Conservation (phyloP, 2,888 invertebrate species). For the Lithophane leautieri region DNA sequence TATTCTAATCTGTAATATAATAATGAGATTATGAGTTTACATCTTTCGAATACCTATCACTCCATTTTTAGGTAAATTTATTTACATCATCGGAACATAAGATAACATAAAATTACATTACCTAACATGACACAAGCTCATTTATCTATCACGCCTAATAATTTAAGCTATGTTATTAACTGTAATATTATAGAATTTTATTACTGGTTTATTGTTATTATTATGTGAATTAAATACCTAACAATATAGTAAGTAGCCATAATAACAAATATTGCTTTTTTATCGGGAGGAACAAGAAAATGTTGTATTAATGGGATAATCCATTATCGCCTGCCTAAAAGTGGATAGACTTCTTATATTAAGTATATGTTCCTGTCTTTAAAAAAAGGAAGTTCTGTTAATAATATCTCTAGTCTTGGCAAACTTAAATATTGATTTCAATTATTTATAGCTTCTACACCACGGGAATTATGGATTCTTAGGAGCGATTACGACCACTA, state of each 20-base stretch:
- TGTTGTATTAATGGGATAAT: not conserved
- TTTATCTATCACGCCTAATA: too few relatives aligned
- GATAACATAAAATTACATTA: too few relatives aligned
- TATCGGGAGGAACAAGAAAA: not conserved
- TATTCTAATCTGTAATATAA: not conserved
- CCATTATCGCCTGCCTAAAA: not conserved
- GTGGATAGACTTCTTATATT: not conserved
- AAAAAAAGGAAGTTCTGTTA: not conserved
- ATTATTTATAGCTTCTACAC: slow-evolving; percentile 65
- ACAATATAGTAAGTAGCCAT: not conserved
- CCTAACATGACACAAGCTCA: too few relatives aligned
- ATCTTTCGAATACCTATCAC: too few relatives aligned
- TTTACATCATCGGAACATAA: too few relatives aligned
- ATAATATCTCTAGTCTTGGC: not conserved
- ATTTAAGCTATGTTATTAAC: not conserved
- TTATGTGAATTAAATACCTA: not conserved
- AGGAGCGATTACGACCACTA: slow-evolving; percentile 92
- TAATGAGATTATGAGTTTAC: too few relatives aligned
- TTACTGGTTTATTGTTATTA: not conserved
- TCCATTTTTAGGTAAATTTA: too few relatives aligned
- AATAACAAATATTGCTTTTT: not conserved
- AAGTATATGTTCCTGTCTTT: not conserved
- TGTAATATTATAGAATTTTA: not conserved
- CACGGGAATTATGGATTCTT: slow-evolving; percentile 87
- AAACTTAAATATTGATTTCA: not conserved